Base-by-base conservation (phyloP, 2,113 vertebrate species). In the Centropristis striata region DNA sequence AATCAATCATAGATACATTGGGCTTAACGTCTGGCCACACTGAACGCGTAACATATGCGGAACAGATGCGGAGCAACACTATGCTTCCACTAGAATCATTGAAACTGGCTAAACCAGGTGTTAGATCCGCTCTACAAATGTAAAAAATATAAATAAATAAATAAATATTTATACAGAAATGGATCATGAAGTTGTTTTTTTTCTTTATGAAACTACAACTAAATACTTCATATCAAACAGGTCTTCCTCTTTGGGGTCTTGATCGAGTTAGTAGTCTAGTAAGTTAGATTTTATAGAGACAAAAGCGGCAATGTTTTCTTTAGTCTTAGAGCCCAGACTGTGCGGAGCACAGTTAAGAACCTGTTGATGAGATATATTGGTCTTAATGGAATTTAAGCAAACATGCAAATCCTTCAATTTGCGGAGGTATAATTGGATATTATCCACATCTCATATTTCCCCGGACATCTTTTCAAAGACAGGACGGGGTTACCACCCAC, bases 401-500 rank as follows among this genome's bases (percentile, higher is more conserved):
- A 78, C 69, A 42, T 32, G 21, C 47, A 83, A 83, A 86, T 83
- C 76, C 71, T 73, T 73, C 57, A 64, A 71, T 88, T 82, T 77
- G 46, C 73, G 50, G 27, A 57, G 41, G 50, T 49, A 53, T 66
- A 84, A 86, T 80, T 80, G 53, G 78, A 66, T 75, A 27, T 69
- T 44, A 71, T 67, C 53, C 50, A 63, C 23, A 63, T 42, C 16
- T 75, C 60, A 53, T 55, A 69, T 77, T 51, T 75, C 69, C 73
- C 44, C 60, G 68, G 80, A 63, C 27, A 39, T 49, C 42, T 39
- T 12, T 25, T 41, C 53, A 63, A 73, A 76, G 51, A 61, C 14
- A 57, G 20, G 16, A 47, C 21, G 21, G 3, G 8, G 39, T 42
- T 46, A 32, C 42, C 25, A 20, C 18, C 23, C 14, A 37, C 44